Percentiles rank a stretch among this genome's conserved stretches.
Evolutionary conservation across 2,797 vertebrate species (phyloP).

Genomic region (Galago senegalensis): DNA sequence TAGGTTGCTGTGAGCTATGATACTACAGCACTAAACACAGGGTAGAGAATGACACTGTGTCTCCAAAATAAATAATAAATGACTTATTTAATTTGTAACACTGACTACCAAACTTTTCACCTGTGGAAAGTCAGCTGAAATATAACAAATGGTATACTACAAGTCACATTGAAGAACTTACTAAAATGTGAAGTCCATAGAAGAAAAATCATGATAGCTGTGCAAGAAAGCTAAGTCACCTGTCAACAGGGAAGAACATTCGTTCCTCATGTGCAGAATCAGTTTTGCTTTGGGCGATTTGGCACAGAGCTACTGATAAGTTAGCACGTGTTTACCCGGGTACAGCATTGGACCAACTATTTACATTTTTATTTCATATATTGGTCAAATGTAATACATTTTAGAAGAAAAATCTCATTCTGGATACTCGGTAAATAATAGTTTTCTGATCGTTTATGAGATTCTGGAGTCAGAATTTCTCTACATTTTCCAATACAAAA

Average conservation of each 20-base stretch:
- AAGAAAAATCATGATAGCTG: conserved; percentile 41
- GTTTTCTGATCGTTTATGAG: neutral
- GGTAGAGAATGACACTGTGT: rapidly evolving
- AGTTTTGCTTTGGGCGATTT: conserved; percentile 68
- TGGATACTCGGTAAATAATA: neutral
- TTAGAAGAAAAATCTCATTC: conserved; percentile 34
- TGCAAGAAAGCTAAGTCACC: conserved; percentile 15
- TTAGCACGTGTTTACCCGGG: conserved; percentile 63
- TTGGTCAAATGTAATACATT: conserved; percentile 30
- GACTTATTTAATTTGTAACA: conserved; percentile 24
- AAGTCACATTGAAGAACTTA: neutral
- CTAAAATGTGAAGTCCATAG: neutral
- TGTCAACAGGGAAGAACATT: neutral
- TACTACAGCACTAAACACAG: neutral
- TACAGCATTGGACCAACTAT: conserved; percentile 69
- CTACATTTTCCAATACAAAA: conserved; percentile 29
- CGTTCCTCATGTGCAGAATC: conserved; percentile 48
- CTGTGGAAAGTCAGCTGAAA: neutral
- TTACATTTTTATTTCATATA: conserved; percentile 71
- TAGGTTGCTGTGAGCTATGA: neutral
- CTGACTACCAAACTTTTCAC: neutral
- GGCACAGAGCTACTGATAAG: conserved; percentile 71
- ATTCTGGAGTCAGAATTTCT: neutral
- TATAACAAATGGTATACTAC: neutral
- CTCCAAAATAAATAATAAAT: neutral